Evolutionary conservation across 2,797 vertebrate genomes (phyloP), one percentile per base, ranked within the genome.

Genomic region (Enteromius treurensis): DNA sequence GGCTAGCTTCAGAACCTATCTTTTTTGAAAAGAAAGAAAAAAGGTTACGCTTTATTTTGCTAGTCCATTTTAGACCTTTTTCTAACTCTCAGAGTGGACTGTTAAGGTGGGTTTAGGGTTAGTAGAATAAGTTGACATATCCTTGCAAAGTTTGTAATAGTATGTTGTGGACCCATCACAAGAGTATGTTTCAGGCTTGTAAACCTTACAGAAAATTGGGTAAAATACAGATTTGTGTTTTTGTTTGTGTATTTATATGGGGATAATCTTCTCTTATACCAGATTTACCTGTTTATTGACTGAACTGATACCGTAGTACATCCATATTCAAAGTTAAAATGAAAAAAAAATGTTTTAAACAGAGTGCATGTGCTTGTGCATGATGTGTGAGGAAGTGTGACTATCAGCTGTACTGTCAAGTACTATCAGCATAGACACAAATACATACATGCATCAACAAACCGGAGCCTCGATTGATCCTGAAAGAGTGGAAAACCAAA

Each of bases 211-310:
- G 62, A 17, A 14, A 79, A 40, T 7, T 69, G 65, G 23, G n/a
- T 68, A 58, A 80, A 85, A 77, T 58, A 78, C 86, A 92, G 91
- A 91, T 92, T 92, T 92, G 90, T 81, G 90, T 92, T 91, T 90
- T 80, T n/a, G n/a, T n/a, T n/a, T n/a, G n/a, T 82, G 21, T 85
- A 85, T 85, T 68, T 87, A 89, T 93, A 90, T 90, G 87, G 37
- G 92, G 92, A 94, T 94, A 90, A 94, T 93, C 92, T 91, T 87
- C 19, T 88, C 89, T 93, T 92, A 93, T 87, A 88, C 86, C 88
- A 83, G 84, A 90, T 90, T 89, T 90, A 90, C 86, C 88, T 84
- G 87, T 92, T 94, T 93, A 64, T 77, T 67, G 76, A 26, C 40
- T 32, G 32, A 60, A 53, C 10, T 37, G 65, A 77, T 45, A 55